These are phyloP conservation scores for Romanogobio albipinnatus DNA, from an alignment of 2,113 vertebrate genomes.

Conservation along the genomic window DNA sequence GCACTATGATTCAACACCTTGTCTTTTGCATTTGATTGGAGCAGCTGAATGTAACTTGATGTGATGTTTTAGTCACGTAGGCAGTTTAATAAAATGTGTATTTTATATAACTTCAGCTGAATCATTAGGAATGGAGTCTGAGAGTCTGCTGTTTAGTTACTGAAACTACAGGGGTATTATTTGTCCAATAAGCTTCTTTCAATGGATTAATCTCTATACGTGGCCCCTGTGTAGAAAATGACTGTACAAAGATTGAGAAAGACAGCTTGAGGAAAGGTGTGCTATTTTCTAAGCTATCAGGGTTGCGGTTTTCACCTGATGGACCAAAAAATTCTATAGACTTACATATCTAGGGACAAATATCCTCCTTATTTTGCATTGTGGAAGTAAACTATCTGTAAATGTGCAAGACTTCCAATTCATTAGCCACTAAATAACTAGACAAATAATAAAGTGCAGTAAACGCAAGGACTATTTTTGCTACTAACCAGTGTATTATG, in stretches of 20 bases:
- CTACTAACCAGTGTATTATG: too few species aligned
- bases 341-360: neutral
- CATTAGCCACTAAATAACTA: too few species aligned
- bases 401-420: too few species aligned
- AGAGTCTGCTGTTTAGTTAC: neutral
- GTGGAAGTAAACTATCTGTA: too few species aligned
- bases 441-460: too few species aligned
- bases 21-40: neutral
- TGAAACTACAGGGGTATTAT: neutral
- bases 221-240: neutral
- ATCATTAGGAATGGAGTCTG: neutral
- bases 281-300: neutral
- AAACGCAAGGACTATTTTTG: too few species aligned
- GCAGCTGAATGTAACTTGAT: neutral
- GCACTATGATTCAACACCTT: neutral
- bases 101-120: neutral
- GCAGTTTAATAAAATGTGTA: neutral
- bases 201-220: neutral
- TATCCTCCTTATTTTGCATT: too few species aligned
- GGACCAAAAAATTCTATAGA: neutral
- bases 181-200: neutral
- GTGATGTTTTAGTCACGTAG: neutral
- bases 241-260: conserved; percentile 1
- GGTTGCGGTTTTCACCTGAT: neutral
- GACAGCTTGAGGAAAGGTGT: neutral